Percentiles rank a stretch among this genome's conserved stretches.
Conservation (phyloP, 2,797 vertebrate species). For the Xerus rutilus region DNA sequence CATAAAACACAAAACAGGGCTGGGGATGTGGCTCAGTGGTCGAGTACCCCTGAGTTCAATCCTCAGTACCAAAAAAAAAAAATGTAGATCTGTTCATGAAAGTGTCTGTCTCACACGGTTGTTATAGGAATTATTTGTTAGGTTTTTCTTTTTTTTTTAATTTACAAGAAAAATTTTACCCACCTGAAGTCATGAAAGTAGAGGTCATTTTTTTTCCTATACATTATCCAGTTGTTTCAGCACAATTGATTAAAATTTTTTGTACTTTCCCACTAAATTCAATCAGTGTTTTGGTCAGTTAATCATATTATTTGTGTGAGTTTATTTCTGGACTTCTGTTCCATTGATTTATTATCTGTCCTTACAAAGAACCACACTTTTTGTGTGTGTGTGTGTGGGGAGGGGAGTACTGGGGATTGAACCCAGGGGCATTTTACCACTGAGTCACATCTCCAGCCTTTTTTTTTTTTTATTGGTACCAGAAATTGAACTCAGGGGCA, state of each 20-base stretch:
- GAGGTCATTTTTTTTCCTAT: not conserved
- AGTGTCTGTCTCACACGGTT: not conserved
- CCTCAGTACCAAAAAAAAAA: not conserved
- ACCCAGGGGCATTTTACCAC: no score
- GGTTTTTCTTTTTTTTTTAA: no score
- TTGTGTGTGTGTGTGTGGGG: no score
- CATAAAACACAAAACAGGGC: no score
- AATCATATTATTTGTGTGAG: not conserved
- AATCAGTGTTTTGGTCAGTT: conserved; percentile 31
- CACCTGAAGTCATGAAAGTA: not conserved
- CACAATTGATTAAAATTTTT: not conserved
- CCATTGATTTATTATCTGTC: not conserved
- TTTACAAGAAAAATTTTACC: not conserved
- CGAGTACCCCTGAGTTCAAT: no score
- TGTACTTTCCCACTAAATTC: not conserved
- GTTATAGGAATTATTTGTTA: not conserved
- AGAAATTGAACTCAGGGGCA: no score
- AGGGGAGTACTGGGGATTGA: no score
- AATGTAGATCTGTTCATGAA: not conserved
- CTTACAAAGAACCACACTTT: not conserved
- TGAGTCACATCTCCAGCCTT: no score
- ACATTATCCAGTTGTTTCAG: not conserved
- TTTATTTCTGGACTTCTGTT: conserved; percentile 41
- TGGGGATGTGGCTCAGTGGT: no score
- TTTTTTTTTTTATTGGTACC: no score